Evolutionary conservation across 2,113 vertebrate genomes (phyloP).

Genomic region (Pseudorhombus dupliciocellatus): DNA sequence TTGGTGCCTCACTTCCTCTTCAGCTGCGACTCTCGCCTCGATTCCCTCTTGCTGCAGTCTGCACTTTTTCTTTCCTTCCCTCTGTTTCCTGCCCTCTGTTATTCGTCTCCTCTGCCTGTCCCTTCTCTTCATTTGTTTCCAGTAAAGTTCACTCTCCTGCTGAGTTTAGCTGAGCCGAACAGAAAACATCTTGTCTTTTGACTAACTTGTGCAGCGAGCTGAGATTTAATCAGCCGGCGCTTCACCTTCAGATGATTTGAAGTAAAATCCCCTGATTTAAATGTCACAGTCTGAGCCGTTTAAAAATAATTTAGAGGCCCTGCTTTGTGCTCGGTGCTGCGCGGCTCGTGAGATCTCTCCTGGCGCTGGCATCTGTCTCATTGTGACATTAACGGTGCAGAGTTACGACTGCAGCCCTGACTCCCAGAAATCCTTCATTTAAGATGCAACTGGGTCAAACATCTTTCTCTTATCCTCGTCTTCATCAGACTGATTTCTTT

Average conservation of each 20-base stretch:
- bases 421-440: constrained; percentile 6
- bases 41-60: not conserved
- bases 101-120: not conserved
- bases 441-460: constrained; percentile 23
- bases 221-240: too few species aligned
- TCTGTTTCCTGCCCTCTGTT: constrained; percentile 19
- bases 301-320: not conserved
- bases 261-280: not conserved
- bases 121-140: constrained; percentile 27
- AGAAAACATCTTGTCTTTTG: not conserved
- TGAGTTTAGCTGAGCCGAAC: not conserved
- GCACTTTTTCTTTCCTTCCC: not conserved
- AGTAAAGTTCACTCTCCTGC: not conserved
- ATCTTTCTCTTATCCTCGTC: constrained; percentile 23
- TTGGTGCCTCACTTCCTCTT: not conserved
- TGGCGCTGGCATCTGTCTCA: not conserved
- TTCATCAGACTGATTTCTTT: constrained; percentile 6
- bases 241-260: too few species aligned
- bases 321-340: not conserved
- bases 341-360: not conserved
- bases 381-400: not conserved
- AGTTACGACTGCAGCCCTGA: not conserved
- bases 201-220: not conserved
- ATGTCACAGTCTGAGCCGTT: not conserved
- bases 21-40: not conserved